Conservation (phyloP, 92 coral and sea anemone species). For the Phenganax subtilis region DNA sequence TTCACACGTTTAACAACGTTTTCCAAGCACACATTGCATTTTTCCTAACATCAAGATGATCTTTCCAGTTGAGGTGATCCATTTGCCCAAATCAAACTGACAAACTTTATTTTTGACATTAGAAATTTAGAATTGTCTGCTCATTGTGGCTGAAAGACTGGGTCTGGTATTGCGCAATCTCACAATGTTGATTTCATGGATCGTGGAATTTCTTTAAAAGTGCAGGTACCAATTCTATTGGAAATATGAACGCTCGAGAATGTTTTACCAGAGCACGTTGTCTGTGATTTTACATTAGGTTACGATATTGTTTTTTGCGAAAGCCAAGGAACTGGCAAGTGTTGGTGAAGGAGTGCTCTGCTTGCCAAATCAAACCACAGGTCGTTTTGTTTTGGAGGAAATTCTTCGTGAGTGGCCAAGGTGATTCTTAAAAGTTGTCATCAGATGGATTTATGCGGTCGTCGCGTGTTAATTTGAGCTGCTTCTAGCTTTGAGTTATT, state of each 20-base stretch:
- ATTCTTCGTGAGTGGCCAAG: slow-evolving; percentile 23
- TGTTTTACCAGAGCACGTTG: neutral
- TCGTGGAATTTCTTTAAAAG: neutral
- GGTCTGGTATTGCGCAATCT: no score
- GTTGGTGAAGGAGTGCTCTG: slow-evolving; percentile 50
- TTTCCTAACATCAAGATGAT: no score
- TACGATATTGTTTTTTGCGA: slow-evolving; percentile 80
- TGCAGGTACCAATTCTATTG: neutral
- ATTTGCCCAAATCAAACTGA: no score
- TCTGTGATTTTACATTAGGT: slow-evolving; percentile 46
- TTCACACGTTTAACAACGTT: no score
- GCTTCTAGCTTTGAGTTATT: no score
- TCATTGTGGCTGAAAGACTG: no score
- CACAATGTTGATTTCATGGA: neutral
- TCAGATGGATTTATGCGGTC: neutral
- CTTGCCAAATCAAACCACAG: slow-evolving; percentile 34
- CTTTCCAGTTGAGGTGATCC: no score
- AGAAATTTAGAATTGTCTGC: no score
- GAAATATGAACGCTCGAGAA: neutral
- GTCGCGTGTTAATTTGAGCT: no score
- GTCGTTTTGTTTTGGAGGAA: slow-evolving; percentile 25
- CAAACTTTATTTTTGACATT: no score
- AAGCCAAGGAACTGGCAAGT: slow-evolving; percentile 87
- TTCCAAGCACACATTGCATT: no score
- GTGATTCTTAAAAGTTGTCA: slow-evolving; percentile 1